Percentiles rank a stretch among this genome's conserved stretches.
Conservation (phyloP, 2,113 vertebrate species). For the Micromys minutus region DNA sequence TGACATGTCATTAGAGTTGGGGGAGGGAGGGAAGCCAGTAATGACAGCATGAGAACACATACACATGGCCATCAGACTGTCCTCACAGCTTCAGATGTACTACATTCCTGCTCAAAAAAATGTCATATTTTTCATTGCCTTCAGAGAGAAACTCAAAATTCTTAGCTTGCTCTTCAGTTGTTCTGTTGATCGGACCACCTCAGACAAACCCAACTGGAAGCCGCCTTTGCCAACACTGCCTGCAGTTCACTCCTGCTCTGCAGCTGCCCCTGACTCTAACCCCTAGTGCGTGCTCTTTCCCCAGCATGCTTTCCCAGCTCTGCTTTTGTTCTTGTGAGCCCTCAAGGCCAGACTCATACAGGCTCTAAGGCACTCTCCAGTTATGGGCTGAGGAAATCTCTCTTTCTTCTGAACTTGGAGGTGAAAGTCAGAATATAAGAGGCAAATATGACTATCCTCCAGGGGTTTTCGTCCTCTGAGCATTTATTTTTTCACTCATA, state of each 20-base stretch:
- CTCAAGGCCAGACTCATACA: background rate
- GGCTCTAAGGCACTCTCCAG: background rate
- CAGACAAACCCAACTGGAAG: background rate
- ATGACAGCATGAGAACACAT: background rate
- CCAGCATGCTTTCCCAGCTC: no score
- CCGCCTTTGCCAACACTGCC: background rate
- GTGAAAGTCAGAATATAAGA: background rate
- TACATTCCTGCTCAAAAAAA: background rate
- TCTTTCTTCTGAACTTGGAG: background rate
- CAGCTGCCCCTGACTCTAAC: background rate
- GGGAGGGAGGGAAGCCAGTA: background rate
- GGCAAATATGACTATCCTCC: background rate
- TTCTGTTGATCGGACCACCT: background rate
- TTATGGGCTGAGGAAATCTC: background rate
- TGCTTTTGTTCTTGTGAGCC: background rate
- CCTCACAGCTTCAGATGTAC: background rate
- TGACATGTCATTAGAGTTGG: background rate
- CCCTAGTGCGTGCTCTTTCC: background rate
- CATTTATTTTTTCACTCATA: background rate
- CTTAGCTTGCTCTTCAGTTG: background rate
- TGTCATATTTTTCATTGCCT: background rate
- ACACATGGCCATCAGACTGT: background rate
- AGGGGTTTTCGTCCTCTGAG: background rate
- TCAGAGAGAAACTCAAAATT: slow-evolving; percentile 1
- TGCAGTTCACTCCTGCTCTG: background rate